Conservation (phyloP, 2,888 invertebrate genomes). For the Chydorus sphaericus region DNA sequence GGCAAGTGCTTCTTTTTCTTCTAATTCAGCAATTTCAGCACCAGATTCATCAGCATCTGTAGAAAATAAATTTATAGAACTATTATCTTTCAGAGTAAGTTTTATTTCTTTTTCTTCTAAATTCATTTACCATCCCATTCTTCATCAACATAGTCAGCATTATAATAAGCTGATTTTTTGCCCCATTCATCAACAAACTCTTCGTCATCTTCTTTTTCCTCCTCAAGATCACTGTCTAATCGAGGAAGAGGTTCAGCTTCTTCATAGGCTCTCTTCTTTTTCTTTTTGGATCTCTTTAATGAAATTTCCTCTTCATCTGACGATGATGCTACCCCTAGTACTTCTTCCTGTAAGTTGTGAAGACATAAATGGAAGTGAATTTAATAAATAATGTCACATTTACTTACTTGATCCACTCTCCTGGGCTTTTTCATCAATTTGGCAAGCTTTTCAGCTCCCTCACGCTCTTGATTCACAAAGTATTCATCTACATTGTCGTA, state of each 20-base stretch:
- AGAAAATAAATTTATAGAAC: constrained; percentile 10
- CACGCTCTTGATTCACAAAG: constrained; percentile 14
- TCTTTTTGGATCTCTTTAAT: constrained; percentile 4
- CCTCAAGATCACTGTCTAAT: constrained; percentile 50
- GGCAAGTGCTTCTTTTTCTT: constrained; percentile 67
- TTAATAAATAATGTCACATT: background rate
- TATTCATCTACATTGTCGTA: constrained; percentile 13
- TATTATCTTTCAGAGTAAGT: constrained; percentile 22
- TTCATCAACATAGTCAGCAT: constrained; percentile 76
- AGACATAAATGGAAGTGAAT: background rate
- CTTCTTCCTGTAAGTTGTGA: constrained; percentile 2
- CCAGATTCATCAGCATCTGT: constrained; percentile 38
- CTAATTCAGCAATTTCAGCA: constrained; percentile 56
- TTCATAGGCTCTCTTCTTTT: constrained; percentile 4
- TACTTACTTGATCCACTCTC: background rate
- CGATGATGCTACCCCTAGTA: constrained; percentile 13
- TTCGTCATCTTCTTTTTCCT: constrained; percentile 41
- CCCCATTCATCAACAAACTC: constrained; percentile 80
- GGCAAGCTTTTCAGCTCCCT: constrained; percentile 3
- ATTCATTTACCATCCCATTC: constrained; percentile 50
- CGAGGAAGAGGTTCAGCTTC: constrained; percentile 7
- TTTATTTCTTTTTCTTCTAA: constrained; percentile 5
- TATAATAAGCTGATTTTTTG: constrained; percentile 60
- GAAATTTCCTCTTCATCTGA: constrained; percentile 13
- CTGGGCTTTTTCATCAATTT: constrained; percentile 12